Evolutionary conservation across 2,797 vertebrate species (phyloP), one percentile per base, ranked within the genome.

Genomic region (Rousettus madagascariensis): DNA sequence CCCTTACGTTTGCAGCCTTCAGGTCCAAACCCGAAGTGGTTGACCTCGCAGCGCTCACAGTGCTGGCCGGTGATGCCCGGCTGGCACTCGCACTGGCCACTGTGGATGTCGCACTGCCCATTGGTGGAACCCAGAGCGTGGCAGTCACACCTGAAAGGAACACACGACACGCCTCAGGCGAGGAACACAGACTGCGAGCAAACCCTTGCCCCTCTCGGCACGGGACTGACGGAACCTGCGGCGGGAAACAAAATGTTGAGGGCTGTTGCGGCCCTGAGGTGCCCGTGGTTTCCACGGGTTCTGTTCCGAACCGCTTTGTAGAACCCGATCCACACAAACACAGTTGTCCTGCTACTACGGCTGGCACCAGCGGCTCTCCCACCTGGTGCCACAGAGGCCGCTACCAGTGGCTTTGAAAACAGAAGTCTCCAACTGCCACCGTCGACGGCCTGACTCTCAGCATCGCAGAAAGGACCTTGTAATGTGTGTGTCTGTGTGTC

Each of bases 1-100:
- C 46, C 83, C 99, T 99, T 98, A 99, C 99, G 99, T 99, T 99
- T 99, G 97, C 99, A 99, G 97, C 99, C 99, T 1, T 99, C 99
- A 0, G 99, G 98, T 92, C 99, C 97, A 94, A 99, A 99, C 68
- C 99, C 99, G 0, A 99, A 99, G 98, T 99, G 99, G 98, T 99
- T 99, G 98, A 93, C 96, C 97, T 99, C 99, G 0, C 99, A 99
- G 36, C 88, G 98, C 20, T 99, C 98, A 0, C 99, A 99, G 55
- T 94, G 99, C 71, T 98, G 98, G 12, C 99, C 99, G 0, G 99
- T 98, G 91, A 99, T 95, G 0, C 99, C 99, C 0, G 99, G 99
- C 96, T 99, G 99, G 98, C 99, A 99, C 97, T 99, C 99, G 0
- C 99, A 99, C 97, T 99, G 99, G 17, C 99, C 99, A 0, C 93